Evolutionary conservation across 2,888 invertebrate species (phyloP), one percentile per base, ranked within the genome.

Genomic region (Agonopterix arenella): DNA sequence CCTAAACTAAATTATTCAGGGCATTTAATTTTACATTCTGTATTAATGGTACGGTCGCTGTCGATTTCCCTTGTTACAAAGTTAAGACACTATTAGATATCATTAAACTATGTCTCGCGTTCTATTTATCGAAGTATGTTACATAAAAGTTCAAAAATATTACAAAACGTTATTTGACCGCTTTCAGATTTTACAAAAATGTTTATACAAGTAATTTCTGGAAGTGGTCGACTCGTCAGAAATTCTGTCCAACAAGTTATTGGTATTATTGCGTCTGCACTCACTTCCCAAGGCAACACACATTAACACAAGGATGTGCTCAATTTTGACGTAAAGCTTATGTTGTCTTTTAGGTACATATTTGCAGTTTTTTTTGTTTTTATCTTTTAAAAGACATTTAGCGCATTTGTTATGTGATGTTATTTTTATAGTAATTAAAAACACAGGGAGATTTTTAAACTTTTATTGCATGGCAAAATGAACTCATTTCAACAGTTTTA

Each of bases 281-380:
- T 51, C 55, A 56, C 52, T 62, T 60, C 55, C 53, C 57, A 59
- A n/a, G n/a, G n/a, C n/a, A n/a, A n/a, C n/a, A n/a, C n/a, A n/a
- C n/a, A 47, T 57, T 36, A 46, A 54, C 54, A 54, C 53, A 51
- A 36, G 11, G 11, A 45, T 11, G 48, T 62, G 65, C 68, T 68
- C 68, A 66, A 66, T 51, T 28, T 45, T 36, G 28, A 43, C 10
- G 9, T 40, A 7, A 28, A 10, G n/a, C 0, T n/a, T 40, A n/a
- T 40, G n/a, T 40, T 40, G 40, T 43, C 11, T 43, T 43, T 43
- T 11, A 11, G 43, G 13, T 43, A 43, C 43, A 43, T 43, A 43
- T 43, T 43, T 8, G 3, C 43, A 11, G 11, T 9, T 43, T 43
- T n/a, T 11, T n/a, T 8, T n/a, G 40, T 40, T 8, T 43, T 7